Base-by-base conservation (phyloP, 2,797 vertebrate genomes). In the Malacoraja senta region DNA sequence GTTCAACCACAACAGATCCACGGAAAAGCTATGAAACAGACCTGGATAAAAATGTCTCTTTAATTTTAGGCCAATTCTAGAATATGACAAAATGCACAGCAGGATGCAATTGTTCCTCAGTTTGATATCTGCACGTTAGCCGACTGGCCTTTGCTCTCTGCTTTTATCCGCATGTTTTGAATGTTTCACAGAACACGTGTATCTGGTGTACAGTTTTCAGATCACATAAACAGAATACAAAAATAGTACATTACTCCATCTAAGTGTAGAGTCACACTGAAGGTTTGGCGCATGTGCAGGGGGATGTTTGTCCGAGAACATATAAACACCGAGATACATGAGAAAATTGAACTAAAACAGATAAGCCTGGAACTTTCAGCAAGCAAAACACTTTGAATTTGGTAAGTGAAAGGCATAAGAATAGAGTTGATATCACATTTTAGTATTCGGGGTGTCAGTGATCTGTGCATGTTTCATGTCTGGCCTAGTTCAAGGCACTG, bases 191-290 rank as follows among this genome's bases (percentile, higher is more conserved):
- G 71, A 74, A 44, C 38, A 74, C 90, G 71, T 92, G 72, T 76
- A 76, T 91, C 68, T 91, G 90, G 72, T 92, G 44, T 76, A 92
- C 90, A 76, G 90, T 10, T 76, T 76, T 0, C 90, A 92, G 68
- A 76, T 58, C 35, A 53, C 17, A 76, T 92, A 71, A 92, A 92
- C 90, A 92, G 71, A 76, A n/a, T 72, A 76, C 26, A 92, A 92
- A 92, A 92, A 92, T 92, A 92, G 90, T 76, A 76, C 72, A 76
- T 92, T 92, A 92, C 90, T 15, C 71, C 90, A 92, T 53, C 71
- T 21, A 29, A 76, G 38, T 26, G 71, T 29, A 76, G 90, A 92
- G 71, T 76, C 71, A 92, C 90, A 92, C 90, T 92, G 38, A 38
- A n/a, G 38, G 35, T 76, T 92, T 92, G 90, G 90, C 72, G 76